phyloP scores from a whole-genome alignment of 1,140 invertebrate genomes.

The Trichonephila clavata region DNA sequence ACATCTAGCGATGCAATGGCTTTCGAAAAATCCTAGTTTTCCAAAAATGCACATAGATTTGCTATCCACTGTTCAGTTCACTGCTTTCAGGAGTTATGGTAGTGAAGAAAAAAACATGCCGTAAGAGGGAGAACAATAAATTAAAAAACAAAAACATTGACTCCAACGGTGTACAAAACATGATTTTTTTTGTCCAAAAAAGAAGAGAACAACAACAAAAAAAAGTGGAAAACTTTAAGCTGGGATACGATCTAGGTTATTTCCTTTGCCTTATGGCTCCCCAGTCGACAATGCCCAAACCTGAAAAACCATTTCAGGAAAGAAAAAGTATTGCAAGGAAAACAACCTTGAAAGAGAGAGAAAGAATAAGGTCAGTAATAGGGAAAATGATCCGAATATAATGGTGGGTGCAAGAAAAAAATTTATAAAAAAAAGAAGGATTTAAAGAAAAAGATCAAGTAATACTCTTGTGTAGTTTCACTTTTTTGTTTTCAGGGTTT shows the following conservation, averaged over 20 bases:
- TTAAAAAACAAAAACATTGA: not conserved
- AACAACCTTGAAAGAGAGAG: conserved; percentile 73
- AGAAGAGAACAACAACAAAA: conserved; percentile 7
- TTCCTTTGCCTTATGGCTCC: conserved; percentile 71
- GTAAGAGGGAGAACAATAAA: not conserved
- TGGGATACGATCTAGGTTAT: conserved; percentile 60
- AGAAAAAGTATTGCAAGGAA: conserved; percentile 35
- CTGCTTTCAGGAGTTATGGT: not conserved
- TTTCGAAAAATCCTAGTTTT: not conserved
- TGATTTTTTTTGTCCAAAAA: conserved; percentile 1
- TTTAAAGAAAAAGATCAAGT: conserved; percentile 61
- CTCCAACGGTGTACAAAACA: not conserved
- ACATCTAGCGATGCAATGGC: too few relatives aligned
- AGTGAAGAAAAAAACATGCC: not conserved
- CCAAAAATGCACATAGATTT: not conserved
- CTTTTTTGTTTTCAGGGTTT: conserved; percentile 48
- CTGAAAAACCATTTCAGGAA: conserved; percentile 63
- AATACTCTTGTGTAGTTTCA: conserved; percentile 13
- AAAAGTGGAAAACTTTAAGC: not conserved
- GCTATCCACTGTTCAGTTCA: not conserved
- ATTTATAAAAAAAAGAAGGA: not conserved
- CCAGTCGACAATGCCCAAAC: conserved; percentile 58
- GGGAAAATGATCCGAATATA: conserved; percentile 76
- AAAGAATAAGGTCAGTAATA: conserved; percentile 74
- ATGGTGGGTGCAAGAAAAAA: conserved; percentile 43